Evolutionary conservation across 2,888 invertebrate species (phyloP), one percentile per base, ranked within the genome.

Genomic region (Glyphotaelius pellucidus): DNA sequence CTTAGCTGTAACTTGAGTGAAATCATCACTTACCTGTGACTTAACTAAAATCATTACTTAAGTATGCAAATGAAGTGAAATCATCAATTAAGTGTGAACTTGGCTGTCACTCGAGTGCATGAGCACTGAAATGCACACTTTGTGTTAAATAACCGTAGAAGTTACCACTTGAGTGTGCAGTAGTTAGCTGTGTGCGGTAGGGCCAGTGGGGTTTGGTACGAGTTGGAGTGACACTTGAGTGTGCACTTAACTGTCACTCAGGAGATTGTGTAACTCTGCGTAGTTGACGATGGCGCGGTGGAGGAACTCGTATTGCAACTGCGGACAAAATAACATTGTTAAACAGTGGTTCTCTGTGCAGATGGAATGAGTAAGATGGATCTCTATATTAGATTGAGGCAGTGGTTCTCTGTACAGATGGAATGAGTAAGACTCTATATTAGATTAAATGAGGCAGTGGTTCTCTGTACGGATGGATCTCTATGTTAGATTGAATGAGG

Each of bases 271-370:
- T 94, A 98, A 97, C 95, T 98, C 98, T 93, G 98, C 97, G 95
- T 98, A 98, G 96, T 98, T 98, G 94, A 98, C 97, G 95, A 98
- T 98, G 95, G 98, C 98, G 96, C 98, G 98, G 96, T 99, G 98
- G 94, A 99, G 97, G 96, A 98, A 98, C 97, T 98, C 98, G 96
- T 98, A 99, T 96, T 98, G 98, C 95, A 98, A 97, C 98, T 98
- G 96, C 52, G 96, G 96, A 93, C 84, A 92, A 80, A 67, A n/a
- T 25, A 67, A 67, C 67, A 67, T 67, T 67, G 7, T 25, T n/a
- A 67, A 25, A 67, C 67, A 67, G 67, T 67, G n/a, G 25, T 67
- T 67, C 25, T 25, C 67, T 7, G 25, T n/a, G 2, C 19, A 19
- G 19, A 19, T 19, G 19, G 19, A 19, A 52, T 19, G 19, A 52